Base-by-base conservation (phyloP, 2,113 vertebrate genomes). In the Hippocampus comes region DNA sequence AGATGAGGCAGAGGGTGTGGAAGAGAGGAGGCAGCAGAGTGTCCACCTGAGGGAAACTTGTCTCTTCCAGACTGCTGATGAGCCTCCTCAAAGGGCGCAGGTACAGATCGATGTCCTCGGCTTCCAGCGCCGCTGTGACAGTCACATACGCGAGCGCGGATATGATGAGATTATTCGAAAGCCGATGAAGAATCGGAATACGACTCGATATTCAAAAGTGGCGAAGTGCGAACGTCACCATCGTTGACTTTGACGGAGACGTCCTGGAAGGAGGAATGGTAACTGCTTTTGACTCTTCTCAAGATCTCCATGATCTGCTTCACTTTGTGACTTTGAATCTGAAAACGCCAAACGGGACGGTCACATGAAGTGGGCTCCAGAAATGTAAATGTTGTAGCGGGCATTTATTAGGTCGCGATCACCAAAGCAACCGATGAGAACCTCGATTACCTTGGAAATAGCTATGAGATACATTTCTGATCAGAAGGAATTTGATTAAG, bases 1-100 rank as follows among this genome's bases (percentile, higher is more conserved):
- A 98, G 89, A 93, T 90, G 79, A 95, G 94, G 85, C 95, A 95
- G 72, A 98, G 94, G 61, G 94, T 88, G 87, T 92, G 93, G 89
- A 93, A 95, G 84, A 94, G 86, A 69, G 93, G 90, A 56, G 89
- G 90, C 80, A 93, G 88, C 66, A 95, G 90, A 80, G 70, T 12
- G 73, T 94, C 91, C 67, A 85, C 64, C 23, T 89, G 82, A 41
- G 88, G 82, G 76, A 94, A 94, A 86, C 83, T 91, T 72, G 82
- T 90, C 82, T 94, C 92, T 68, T 94, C 92, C 61, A 89, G 63
- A 38, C 80, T 83, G 82, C 87, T 85, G 83, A 93, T 86, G 46
- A 88, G 87, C 82, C 85, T 84, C 85, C 88, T 82, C 73, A 92
- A 86, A 80, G 81, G 86, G 43, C 84, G 80, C 72, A 95, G 85